phyloP scores from a whole-genome alignment of 1,140 invertebrate genomes.

The Adelges cooleyi region DNA sequence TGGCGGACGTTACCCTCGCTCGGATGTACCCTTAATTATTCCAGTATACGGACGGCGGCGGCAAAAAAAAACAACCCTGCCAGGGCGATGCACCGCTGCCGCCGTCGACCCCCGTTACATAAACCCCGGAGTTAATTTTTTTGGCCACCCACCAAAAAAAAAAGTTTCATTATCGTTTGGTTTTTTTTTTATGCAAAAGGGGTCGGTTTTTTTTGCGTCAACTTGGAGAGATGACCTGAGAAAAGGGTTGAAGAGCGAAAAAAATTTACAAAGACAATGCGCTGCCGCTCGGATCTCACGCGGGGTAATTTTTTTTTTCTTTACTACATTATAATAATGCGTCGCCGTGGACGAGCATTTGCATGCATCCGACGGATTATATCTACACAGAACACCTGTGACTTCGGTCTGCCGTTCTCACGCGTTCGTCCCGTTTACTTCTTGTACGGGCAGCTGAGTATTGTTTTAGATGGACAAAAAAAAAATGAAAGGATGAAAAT shows the following conservation, averaged over 20 bases:
- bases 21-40: constrained; percentile 5
- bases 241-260: constrained; percentile 21
- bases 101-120: neutral
- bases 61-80: constrained; percentile 11
- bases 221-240: constrained; percentile 22
- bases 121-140: constrained; percentile 28
- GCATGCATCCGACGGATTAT: constrained; percentile 25
- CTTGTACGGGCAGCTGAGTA: constrained; percentile 17
- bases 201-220: constrained; percentile 7
- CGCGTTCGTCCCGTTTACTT: neutral
- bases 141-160: constrained; percentile 26
- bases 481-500: constrained; percentile 11
- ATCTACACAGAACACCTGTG: constrained; percentile 25
- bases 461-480: constrained; percentile 20
- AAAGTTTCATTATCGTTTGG: constrained; percentile 13
- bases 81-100: neutral
- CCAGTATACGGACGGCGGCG: neutral
- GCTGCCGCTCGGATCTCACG: constrained; percentile 10
- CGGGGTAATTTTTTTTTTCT: constrained; percentile 21
- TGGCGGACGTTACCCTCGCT: constrained; percentile 17
- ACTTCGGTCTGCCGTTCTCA: constrained; percentile 13
- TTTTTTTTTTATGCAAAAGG: constrained; percentile 24
- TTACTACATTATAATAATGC: neutral
- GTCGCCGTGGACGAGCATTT: constrained; percentile 20
- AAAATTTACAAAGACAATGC: constrained; percentile 21